A percentile compares a stretch with the other conserved stretches of the same genome.
These are phyloP conservation scores for Ladona fulva DNA, from an alignment of 1,140 invertebrate genomes.

Conservation along the genomic window DNA sequence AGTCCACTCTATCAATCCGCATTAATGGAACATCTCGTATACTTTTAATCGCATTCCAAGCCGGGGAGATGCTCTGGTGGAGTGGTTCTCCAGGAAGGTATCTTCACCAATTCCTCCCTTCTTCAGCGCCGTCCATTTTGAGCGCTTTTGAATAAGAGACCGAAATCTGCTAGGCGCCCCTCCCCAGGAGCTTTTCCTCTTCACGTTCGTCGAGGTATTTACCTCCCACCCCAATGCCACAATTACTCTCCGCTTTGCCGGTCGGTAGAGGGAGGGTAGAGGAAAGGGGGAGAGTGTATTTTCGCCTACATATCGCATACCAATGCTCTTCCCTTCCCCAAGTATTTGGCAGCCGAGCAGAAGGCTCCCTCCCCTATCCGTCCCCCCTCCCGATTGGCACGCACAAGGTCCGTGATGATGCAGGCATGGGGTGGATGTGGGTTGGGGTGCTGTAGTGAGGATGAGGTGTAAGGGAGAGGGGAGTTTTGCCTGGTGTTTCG, in stretches of 20 bases:
- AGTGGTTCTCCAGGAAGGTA: too few species aligned
- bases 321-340: not conserved
- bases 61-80: too few species aligned
- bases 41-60: too few species aligned
- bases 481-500: not conserved
- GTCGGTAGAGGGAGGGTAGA: not conserved
- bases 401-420: slow-evolving; percentile 2
- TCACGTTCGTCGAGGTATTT: not conserved
- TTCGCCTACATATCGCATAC: not conserved
- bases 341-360: slow-evolving; percentile 4
- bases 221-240: not conserved
- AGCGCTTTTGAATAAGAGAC: not conserved
- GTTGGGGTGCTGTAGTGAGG: not conserved
- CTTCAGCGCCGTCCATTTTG: not conserved
- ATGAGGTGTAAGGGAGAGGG: not conserved
- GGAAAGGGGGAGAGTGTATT: not conserved
- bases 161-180: not conserved
- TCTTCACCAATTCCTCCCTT: too few species aligned
- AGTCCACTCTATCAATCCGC: too few species aligned
- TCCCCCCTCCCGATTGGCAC: not conserved
- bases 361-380: not conserved
- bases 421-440: not conserved
- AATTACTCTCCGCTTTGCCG: not conserved
- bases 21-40: too few species aligned
- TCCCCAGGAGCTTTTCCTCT: not conserved